These are phyloP conservation scores for Lucinisca nassula DNA, from an alignment of 2,888 invertebrate genomes.

Conservation along the genomic window DNA sequence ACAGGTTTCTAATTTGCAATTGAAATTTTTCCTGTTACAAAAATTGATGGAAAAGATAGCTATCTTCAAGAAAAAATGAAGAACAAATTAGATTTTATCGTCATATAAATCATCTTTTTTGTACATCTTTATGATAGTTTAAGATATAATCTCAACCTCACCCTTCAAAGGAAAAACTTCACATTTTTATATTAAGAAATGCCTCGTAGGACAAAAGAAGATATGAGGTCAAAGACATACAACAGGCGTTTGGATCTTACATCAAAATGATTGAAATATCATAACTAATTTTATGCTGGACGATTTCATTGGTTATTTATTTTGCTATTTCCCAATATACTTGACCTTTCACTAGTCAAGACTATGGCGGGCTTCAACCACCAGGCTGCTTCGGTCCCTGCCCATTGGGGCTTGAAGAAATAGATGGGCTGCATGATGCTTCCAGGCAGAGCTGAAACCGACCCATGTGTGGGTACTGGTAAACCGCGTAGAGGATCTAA, in stretches of 20 bases:
- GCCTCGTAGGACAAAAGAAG: not conserved
- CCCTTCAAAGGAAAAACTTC: not conserved
- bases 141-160: not conserved
- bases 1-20: conserved; percentile 7
- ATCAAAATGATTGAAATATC: no score
- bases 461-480: no score
- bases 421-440: no score
- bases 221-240: not conserved
- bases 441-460: no score
- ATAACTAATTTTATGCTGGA: not conserved
- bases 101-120: conserved; percentile 15
- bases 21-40: not conserved
- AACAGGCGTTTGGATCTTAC: not conserved
- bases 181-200: not conserved
- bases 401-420: no score
- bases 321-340: no score
- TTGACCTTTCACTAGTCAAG: no score
- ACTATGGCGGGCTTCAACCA: no score
- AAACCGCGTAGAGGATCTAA: no score
- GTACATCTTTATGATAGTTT: conserved; percentile 8
- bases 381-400: no score
- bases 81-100: conserved; percentile 11
- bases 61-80: not conserved
- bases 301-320: not conserved
- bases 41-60: not conserved